Base-by-base conservation (phyloP, 2,888 invertebrate genomes). In the Synanthedon formicaeformis region DNA sequence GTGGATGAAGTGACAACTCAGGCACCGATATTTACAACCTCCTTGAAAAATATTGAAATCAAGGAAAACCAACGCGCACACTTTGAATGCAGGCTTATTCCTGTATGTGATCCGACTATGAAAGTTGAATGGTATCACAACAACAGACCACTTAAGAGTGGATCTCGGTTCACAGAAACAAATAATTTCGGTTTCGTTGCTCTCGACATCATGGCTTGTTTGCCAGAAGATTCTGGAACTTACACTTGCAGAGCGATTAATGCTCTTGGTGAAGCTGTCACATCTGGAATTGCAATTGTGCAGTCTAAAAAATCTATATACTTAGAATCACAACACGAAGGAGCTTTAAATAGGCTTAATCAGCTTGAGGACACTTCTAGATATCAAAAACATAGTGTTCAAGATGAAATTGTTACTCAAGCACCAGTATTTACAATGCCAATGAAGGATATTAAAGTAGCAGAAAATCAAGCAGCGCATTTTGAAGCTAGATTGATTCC, bases 101-200 rank as follows among this genome's bases (percentile, higher is more conserved):
- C 98, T 4, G 96, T 97, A 13, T 97, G 96, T 8, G 98, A 98
- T 81, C 89, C 95, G 1, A 94, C 95, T 2, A 93, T 98, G 93
- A 95, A 94, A 75, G 96, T 98, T 0, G 96, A 97, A 81, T 98
- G 98, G 97, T 96, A 94, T 85, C 95, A 96, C 69, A 97, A 98
- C 71, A 96, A 95, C 66, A 90, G 91, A 60, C 95, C 96, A 0
- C 89, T 97, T 0, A 96, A 96, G 79, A 95, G 96, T 58, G 97
- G 98, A 48, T 97, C 97, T 6, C 92, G 99, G 65, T 99, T 98
- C 77, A 95, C 96, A 11, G 96, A 98, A 81, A 96, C 96, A 8
- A 96, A 97, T 71, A 98, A 96, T 81, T 99, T 99, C 75, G 99
- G 99, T 49, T 99, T 97, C 75, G 98, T 98, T 12, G 96, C 98